phyloP scores from a whole-genome alignment of 2,888 invertebrate species.

The Apamea anceps region DNA sequence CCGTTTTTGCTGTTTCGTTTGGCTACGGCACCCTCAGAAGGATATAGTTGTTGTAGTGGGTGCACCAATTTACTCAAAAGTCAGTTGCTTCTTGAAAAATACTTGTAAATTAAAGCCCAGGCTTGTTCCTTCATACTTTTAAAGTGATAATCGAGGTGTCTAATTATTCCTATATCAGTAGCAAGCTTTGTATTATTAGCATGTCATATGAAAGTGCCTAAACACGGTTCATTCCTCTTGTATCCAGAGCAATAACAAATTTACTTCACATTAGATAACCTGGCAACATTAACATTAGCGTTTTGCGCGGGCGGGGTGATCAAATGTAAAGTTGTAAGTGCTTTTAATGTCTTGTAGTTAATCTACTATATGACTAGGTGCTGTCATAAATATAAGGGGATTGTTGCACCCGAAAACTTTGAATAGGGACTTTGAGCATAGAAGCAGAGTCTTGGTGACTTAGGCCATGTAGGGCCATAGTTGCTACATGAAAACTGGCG shows the following conservation, averaged over 20 bases:
- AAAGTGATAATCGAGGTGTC: conserved; percentile 18
- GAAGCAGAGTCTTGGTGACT: not conserved
- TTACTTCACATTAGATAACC: conserved; percentile 41
- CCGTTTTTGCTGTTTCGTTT: not conserved
- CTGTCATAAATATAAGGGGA: conserved; percentile 40
- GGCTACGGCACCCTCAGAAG: not conserved
- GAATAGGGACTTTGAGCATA: conserved; percentile 12
- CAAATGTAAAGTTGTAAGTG: conserved; percentile 46
- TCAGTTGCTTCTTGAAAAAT: not conserved
- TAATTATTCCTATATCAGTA: conserved; percentile 17
- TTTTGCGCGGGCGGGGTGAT: conserved; percentile 52
- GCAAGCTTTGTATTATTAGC: conserved; percentile 17
- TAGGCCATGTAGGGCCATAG: conserved; percentile 6
- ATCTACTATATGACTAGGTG: conserved; percentile 53
- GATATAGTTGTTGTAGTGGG: not conserved
- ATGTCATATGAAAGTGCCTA: conserved; percentile 32
- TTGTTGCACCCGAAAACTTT: conserved; percentile 18
- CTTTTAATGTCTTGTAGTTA: conserved; percentile 56
- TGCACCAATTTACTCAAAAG: not conserved
- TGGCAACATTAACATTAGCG: conserved; percentile 51
- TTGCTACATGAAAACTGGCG: conserved; percentile 12
- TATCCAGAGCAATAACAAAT: conserved; percentile 52
- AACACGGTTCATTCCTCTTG: conserved; percentile 55
- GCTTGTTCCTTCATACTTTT: conserved; percentile 1
- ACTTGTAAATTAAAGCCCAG: not conserved